A percentile compares a stretch with the other conserved stretches of the same genome.
phyloP scores from a whole-genome alignment of 2,888 invertebrate species.

The Tipula confusa region DNA sequence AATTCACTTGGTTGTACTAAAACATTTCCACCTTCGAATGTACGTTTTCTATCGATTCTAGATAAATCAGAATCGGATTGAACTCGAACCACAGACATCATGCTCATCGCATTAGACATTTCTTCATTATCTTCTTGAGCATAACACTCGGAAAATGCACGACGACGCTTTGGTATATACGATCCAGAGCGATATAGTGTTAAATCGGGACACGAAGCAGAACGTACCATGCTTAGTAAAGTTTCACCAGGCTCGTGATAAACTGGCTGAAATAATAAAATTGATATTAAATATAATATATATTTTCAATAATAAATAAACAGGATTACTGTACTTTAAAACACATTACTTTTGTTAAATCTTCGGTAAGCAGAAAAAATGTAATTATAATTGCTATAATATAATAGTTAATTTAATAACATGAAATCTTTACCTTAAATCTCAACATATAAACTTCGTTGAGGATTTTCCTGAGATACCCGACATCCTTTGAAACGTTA shows the following conservation, averaged over 20 bases:
- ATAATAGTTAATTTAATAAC: background rate
- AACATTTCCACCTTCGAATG: constrained; percentile 59
- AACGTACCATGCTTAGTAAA: constrained; percentile 52
- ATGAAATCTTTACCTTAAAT: constrained; percentile 64
- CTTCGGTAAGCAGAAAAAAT: background rate
- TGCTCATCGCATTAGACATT: background rate
- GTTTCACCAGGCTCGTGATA: constrained; percentile 59
- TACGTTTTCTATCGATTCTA: constrained; percentile 72
- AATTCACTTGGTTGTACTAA: constrained; percentile 72
- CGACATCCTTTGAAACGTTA: constrained; percentile 70
- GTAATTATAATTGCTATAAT: background rate
- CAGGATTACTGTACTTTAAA: background rate
- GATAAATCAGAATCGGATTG: constrained; percentile 72
- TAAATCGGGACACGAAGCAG: constrained; percentile 66
- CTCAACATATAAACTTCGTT: constrained; percentile 78
- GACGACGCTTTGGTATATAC: constrained; percentile 51
- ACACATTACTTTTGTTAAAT: background rate
- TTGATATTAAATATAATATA: background rate
- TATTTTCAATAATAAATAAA: constrained; percentile 21
- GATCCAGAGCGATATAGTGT: constrained; percentile 57
- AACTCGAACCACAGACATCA: background rate
- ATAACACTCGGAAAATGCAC: constrained; percentile 64
- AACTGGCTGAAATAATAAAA: constrained; percentile 58
- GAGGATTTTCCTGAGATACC: constrained; percentile 66
- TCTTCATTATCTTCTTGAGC: constrained; percentile 41